These are phyloP conservation scores for Sarcoramphus papa DNA, from an alignment of 2,797 vertebrate species.

Conservation along the genomic window DNA sequence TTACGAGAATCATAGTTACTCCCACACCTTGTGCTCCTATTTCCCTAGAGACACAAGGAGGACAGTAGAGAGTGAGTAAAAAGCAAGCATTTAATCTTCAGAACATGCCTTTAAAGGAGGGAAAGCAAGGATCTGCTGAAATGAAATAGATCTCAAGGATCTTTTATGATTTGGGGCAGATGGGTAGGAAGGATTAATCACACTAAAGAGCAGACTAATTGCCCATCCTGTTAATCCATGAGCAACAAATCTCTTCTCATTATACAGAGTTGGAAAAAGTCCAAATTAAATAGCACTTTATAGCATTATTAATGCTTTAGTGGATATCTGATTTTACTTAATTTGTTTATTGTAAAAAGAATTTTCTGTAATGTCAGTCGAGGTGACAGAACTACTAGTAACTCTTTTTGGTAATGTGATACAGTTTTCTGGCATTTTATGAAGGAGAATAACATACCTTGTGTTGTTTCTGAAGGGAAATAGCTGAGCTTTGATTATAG, in stretches of 20 bases:
- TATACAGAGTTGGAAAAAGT: neutral
- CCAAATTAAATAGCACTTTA: conserved; percentile 1
- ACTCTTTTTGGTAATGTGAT: neutral
- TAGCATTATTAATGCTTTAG: neutral
- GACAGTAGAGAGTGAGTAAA: neutral
- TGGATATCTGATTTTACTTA: neutral
- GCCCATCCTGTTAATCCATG: neutral
- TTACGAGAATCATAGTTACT: neutral
- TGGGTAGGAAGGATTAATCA: neutral
- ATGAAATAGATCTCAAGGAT: neutral
- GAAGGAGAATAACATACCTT: neutral
- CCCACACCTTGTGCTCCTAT: neutral
- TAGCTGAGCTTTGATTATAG: neutral
- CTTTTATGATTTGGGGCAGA: neutral
- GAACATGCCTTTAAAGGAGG: neutral
- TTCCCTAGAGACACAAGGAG: neutral
- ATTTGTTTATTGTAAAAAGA: neutral
- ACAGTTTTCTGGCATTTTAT: neutral
- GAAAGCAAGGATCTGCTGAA: neutral
- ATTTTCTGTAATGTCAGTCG: neutral
- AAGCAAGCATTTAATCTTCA: neutral
- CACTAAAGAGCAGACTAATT: neutral
- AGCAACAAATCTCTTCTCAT: neutral
- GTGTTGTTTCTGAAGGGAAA: neutral
- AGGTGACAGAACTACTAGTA: neutral